phyloP scores from a whole-genome alignment of 2,113 vertebrate genomes.

The Pygoscelis adeliae region DNA sequence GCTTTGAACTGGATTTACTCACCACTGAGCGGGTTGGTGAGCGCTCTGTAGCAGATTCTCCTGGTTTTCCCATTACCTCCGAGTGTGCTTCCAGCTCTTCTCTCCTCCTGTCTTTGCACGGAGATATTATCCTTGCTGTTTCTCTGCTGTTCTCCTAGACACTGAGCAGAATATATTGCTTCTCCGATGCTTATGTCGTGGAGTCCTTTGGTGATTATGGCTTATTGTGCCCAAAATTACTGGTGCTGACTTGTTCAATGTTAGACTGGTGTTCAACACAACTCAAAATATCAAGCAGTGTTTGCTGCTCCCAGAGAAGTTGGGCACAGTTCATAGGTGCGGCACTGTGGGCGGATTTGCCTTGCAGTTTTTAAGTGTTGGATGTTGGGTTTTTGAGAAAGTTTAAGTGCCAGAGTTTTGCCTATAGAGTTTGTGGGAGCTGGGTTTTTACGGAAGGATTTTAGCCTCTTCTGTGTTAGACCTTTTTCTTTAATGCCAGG shows the following conservation, averaged over 20 bases:
- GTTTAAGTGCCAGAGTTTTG: neutral
- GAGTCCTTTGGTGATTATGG: neutral
- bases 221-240: rapidly evolving
- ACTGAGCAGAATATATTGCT: neutral
- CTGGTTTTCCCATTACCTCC: slow-evolving; percentile 29
- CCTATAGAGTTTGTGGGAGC: neutral
- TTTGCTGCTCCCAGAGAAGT: neutral
- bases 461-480: neutral
- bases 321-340: rapidly evolving
- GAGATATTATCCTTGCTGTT: neutral
- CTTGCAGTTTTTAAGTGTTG: rapidly evolving
- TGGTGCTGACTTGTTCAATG: rapidly evolving
- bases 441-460: rapidly evolving
- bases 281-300: neutral
- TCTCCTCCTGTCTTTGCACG: neutral
- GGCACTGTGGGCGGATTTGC: neutral
- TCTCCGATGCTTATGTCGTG: rapidly evolving
- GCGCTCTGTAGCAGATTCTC: neutral
- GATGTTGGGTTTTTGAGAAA: neutral
- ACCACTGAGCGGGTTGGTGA: neutral
- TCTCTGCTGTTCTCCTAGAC: neutral
- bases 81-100: neutral
- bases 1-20: slow-evolving; percentile 20
- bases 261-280: neutral
- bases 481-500: neutral